These are phyloP conservation scores for Crocuta crocuta DNA, from an alignment of 2,113 vertebrate genomes.

Conservation along the genomic window DNA sequence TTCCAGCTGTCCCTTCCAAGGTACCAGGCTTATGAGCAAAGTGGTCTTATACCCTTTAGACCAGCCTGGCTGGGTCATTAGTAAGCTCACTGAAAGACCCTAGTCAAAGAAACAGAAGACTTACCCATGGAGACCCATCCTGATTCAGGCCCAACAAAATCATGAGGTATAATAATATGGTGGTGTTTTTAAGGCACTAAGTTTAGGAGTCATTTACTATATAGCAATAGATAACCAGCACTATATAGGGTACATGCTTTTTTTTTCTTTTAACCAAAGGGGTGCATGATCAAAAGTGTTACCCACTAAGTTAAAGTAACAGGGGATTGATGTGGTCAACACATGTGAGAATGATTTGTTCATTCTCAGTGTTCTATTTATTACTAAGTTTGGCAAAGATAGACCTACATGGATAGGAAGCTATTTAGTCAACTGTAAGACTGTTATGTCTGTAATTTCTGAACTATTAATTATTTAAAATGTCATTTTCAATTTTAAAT, in stretches of 20 bases:
- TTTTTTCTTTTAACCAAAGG: neutral
- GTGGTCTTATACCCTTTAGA: neutral
- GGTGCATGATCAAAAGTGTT: neutral
- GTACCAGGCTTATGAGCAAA: neutral
- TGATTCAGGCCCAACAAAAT: neutral
- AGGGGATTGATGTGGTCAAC: neutral
- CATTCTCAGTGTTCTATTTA: neutral
- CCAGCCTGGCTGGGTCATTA: neutral
- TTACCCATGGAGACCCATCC: neutral
- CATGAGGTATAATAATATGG: neutral
- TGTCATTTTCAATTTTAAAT: conserved; percentile 33
- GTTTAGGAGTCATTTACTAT: neutral
- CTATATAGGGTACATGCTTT: neutral
- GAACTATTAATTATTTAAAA: neutral
- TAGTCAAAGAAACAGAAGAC: neutral
- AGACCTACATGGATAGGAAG: neutral
- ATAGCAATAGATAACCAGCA: neutral
- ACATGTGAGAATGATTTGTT: neutral
- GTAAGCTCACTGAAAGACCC: accelerated
- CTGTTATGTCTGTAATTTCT: neutral
- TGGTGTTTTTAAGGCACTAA: neutral
- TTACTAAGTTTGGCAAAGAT: neutral
- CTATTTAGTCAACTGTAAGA: neutral
- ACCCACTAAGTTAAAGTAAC: neutral
- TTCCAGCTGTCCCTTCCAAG: neutral